phyloP scores from a whole-genome alignment of 1,140 invertebrate genomes.

The Charaxes varanes region DNA sequence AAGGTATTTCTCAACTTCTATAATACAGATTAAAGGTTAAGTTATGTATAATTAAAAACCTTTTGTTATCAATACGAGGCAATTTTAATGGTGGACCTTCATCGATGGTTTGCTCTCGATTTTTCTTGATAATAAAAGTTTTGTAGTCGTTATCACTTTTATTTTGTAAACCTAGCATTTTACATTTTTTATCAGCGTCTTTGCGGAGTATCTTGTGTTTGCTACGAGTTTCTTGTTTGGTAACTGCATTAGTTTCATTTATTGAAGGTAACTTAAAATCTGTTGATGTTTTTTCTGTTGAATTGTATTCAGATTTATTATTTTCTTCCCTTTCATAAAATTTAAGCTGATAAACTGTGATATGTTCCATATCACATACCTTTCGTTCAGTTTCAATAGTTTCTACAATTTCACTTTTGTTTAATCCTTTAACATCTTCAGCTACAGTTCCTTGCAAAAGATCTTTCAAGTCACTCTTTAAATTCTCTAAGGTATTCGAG shows the following conservation, averaged over 20 bases:
- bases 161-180: constrained; percentile 39
- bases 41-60: constrained; percentile 25
- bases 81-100: constrained; percentile 61
- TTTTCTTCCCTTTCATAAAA: constrained; percentile 26
- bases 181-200: constrained; percentile 34
- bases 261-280: constrained; percentile 52
- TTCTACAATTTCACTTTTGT: constrained; percentile 10
- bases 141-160: constrained; percentile 39
- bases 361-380: constrained; percentile 55
- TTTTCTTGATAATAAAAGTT: constrained; percentile 52
- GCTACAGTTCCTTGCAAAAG: constrained; percentile 19
- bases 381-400: constrained; percentile 24
- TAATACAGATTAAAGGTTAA: no score
- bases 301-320: constrained; percentile 12
- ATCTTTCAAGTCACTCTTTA: constrained; percentile 52
- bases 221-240: constrained; percentile 9
- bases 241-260: constrained; percentile 37
- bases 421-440: constrained; percentile 2
- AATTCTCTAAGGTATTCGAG: constrained; percentile 45
- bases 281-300: constrained; percentile 10
- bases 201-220: constrained; percentile 28
- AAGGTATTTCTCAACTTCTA: no score
- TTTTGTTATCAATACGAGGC: constrained; percentile 58
- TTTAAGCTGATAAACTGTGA: constrained; percentile 52
- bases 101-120: constrained; percentile 40